phyloP scores from a whole-genome alignment of 1,140 invertebrate genomes.

The Saxidomus purpurata region DNA sequence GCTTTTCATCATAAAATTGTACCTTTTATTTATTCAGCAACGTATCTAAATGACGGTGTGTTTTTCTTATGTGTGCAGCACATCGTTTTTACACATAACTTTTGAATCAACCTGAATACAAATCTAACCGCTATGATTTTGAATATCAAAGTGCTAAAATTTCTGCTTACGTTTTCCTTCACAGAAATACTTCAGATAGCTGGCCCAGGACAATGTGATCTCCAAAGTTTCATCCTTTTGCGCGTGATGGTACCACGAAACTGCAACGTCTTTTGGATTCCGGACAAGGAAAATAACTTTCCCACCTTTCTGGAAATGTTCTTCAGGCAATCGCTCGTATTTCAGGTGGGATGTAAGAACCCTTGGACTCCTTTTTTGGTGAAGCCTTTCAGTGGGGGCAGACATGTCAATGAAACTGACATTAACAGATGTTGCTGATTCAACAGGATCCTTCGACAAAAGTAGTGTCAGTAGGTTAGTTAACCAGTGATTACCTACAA shows the following conservation, averaged over 20 bases:
- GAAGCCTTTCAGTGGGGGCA: not conserved
- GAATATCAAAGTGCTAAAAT: not conserved
- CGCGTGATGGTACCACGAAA: not conserved
- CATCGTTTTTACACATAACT: too few relatives aligned
- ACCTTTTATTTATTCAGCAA: too few relatives aligned
- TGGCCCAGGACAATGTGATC: not conserved
- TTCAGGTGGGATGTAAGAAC: not conserved
- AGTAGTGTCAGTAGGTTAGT: not conserved
- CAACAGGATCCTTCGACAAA: not conserved
- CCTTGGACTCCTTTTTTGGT: not conserved
- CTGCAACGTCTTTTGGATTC: slow-evolving; percentile 18
- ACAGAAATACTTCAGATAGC: not conserved
- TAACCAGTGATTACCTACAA: slow-evolving; percentile 20
- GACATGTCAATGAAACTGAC: not conserved
- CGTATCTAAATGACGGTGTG: too few relatives aligned
- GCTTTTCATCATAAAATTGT: too few relatives aligned
- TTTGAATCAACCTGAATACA: too few relatives aligned
- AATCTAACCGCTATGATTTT: too few relatives aligned
- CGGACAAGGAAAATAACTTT: not conserved
- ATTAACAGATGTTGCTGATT: not conserved
- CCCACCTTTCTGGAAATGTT: not conserved
- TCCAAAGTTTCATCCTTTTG: not conserved
- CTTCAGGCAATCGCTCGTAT: not conserved
- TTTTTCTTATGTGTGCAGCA: too few relatives aligned
- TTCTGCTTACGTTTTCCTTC: slow-evolving; percentile 5